phyloP scores from a whole-genome alignment of 1,140 invertebrate species.

The Reticulitermes speratus region DNA sequence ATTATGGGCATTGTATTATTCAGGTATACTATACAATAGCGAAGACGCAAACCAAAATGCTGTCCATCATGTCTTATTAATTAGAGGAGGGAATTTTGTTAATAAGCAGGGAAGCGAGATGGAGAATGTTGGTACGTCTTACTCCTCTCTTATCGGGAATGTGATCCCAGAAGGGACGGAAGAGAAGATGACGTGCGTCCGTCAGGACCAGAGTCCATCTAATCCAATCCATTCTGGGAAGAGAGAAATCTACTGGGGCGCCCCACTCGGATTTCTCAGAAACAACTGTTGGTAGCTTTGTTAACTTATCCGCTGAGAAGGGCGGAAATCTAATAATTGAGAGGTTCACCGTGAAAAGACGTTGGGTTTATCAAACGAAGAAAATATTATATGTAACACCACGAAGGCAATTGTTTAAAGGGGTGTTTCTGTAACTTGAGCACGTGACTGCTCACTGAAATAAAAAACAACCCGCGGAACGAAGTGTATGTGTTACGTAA shows the following conservation, averaged over 20 bases:
- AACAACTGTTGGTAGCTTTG: neutral
- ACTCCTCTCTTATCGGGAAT: conserved; percentile 10
- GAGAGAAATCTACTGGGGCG: neutral
- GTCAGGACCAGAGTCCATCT: conserved; percentile 9
- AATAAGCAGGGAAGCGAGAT: conserved; percentile 5
- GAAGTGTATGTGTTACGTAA: too few species aligned
- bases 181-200: neutral
- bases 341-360: neutral
- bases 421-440: too few species aligned
- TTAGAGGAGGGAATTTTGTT: conserved; percentile 19
- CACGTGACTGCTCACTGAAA: too few species aligned
- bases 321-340: neutral
- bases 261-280: neutral
- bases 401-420: too few species aligned
- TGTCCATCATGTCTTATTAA: conserved; percentile 17
- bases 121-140: neutral
- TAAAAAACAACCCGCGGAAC: too few species aligned
- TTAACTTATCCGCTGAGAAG: neutral
- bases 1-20: conserved; percentile 11
- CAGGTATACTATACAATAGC: neutral
- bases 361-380: neutral
- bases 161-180: neutral
- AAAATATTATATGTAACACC: neutral
- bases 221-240: neutral
- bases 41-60: conserved; percentile 4